phyloP scores from a whole-genome alignment of 2,113 vertebrate species.

The Theropithecus gelada region DNA sequence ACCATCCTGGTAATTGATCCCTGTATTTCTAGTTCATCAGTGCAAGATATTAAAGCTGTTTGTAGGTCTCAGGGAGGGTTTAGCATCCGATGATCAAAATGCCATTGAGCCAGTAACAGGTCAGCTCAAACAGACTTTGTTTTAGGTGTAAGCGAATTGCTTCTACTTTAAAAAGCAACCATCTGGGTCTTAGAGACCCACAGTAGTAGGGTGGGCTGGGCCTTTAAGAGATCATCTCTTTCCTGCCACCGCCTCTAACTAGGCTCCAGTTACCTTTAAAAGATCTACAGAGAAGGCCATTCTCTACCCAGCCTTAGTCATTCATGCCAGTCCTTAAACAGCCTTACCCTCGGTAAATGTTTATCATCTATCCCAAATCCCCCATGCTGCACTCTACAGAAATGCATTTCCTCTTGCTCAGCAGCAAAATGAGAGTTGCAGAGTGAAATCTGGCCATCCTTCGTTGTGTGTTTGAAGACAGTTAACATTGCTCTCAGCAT shows the following conservation, averaged over 20 bases:
- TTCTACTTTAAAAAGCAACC: slow-evolving; percentile 28
- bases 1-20: neutral
- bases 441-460: neutral
- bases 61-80: neutral
- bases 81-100: neutral
- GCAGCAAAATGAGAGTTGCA: neutral
- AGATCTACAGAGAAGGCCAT: neutral
- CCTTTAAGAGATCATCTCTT: slow-evolving; percentile 35
- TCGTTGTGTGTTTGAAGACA: neutral
- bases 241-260: neutral
- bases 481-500: neutral
- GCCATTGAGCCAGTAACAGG: neutral
- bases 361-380: neutral
- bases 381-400: neutral
- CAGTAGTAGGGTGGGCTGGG: neutral
- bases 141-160: neutral
- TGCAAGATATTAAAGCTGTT: neutral
- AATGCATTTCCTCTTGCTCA: neutral
- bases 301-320: neutral
- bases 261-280: neutral
- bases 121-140: neutral
- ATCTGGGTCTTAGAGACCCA: neutral
- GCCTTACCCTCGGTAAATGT: neutral
- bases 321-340: neutral
- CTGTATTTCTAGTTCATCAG: neutral